phyloP scores from a whole-genome alignment of 2,113 vertebrate species.

The Buteo buteo region DNA sequence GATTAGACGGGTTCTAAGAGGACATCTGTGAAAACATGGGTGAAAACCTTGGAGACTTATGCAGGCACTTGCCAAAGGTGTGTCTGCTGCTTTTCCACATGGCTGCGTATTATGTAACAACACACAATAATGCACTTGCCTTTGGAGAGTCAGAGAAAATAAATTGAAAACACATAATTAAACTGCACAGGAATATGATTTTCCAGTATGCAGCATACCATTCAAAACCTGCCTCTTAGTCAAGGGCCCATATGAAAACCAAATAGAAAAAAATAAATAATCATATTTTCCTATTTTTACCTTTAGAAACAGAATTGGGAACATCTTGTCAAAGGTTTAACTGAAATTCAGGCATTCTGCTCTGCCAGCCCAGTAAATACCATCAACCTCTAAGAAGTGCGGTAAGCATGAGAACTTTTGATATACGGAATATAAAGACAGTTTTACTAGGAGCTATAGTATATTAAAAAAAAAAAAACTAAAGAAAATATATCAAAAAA shows the following conservation, averaged over 20 bases:
- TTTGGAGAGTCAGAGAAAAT: not conserved
- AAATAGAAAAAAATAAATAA: not conserved
- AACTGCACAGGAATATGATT: not conserved
- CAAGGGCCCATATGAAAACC: not conserved
- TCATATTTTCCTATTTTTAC: not conserved
- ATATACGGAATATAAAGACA: not conserved
- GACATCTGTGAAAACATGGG: slow-evolving; percentile 45
- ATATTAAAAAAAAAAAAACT: not conserved
- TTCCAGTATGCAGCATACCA: not conserved
- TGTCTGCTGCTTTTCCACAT: slow-evolving; percentile 5
- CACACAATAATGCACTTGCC: not conserved
- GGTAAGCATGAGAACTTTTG: not conserved
- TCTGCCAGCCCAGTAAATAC: not conserved
- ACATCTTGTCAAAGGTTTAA: not conserved
- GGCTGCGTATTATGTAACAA: slow-evolving; percentile 4
- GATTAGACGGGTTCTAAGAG: not conserved
- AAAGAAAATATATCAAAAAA: not conserved
- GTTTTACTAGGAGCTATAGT: not conserved
- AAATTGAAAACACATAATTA: not conserved
- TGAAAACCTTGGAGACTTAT: not conserved
- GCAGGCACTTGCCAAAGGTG: not conserved
- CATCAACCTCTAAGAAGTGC: not conserved
- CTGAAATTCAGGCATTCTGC: not conserved
- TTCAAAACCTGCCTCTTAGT: not conserved
- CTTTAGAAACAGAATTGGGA: not conserved